These are phyloP conservation scores for Drosophila borborema DNA, from an alignment of 2,888 invertebrate species.

Conservation along the genomic window DNA sequence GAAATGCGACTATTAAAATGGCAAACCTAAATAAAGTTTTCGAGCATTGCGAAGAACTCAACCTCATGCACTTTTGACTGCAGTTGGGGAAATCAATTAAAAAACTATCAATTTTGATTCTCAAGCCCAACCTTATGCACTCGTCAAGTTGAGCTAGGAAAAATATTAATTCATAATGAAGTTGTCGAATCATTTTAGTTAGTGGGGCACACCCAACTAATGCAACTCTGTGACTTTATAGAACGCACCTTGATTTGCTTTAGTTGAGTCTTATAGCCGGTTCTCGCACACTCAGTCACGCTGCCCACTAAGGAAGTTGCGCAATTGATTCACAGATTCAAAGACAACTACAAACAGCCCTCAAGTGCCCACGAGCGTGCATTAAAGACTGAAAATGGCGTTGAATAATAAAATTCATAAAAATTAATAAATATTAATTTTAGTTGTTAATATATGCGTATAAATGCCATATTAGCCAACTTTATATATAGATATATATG, in stretches of 20 bases:
- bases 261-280: conserved; percentile 19
- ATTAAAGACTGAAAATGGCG: conserved; percentile 40
- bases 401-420: conserved; percentile 58
- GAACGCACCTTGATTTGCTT: conserved; percentile 32
- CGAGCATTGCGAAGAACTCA: background rate
- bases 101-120: background rate
- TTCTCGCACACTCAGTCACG: conserved; percentile 18
- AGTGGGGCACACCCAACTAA: conserved; percentile 19
- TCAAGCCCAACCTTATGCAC: background rate
- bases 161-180: background rate
- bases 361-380: conserved; percentile 49
- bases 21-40: background rate
- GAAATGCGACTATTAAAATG: no score
- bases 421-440: conserved; percentile 44
- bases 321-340: conserved; percentile 14
- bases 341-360: conserved; percentile 43
- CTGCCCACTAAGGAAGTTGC: conserved; percentile 63
- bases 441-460: conserved; percentile 46
- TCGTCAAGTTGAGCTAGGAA: background rate
- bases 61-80: background rate
- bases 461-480: conserved; percentile 57
- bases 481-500: conserved; percentile 8
- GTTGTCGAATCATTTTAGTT: background rate
- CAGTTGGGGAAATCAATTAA: background rate
- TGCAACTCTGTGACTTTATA: conserved; percentile 11